Evolutionary conservation across 1,140 invertebrate genomes (phyloP), one percentile per base, ranked within the genome.

Genomic region (Sminthurinus signatus): DNA sequence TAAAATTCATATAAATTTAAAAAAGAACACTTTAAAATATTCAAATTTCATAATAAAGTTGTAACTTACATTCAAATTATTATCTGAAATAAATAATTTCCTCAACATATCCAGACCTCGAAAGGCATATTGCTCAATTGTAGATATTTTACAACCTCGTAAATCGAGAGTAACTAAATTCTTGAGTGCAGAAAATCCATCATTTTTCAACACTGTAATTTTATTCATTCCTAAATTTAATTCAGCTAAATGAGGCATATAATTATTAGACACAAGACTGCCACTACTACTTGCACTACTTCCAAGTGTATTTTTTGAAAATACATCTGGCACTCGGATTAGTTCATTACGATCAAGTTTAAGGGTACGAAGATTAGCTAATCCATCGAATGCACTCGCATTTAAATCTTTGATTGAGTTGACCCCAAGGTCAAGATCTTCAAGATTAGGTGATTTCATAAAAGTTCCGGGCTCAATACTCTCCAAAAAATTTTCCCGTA

Each of bases 271-370:
- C 31, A 36, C 29, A 77, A 62, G 51, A 57, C 85, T 36, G 84
- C 84, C 62, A 85, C 80, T 15, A 85, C 87, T 8, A 84, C 83
- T 62, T 92, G 75, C 0, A 85, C 81, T n/a, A 86, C 87, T 8
- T 29, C 19, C 28, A 31, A 39, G 19, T 27, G 44, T 28, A 29
- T 51, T 62, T 12, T 36, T 72, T 71, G 65, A 69, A 59, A 52
- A 69, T 43, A 59, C 71, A 52, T 36, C 46, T 2, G 89, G 89
- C 2, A 92, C 84, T 0, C 81, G 78, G 64, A 81, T 85, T 36
- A 94, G 77, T 55, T 87, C 85, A 76, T 95, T 96, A 73, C 93
- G 88, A 70, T 92, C 88, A 44, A 95, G 78, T 73, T 88, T 88
- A 0, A 96, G 78, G 0, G 88, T 86, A 54, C 88, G 78, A 29